A percentile compares a stretch with the other conserved stretches of the same genome.
Conservation (phyloP, 1,140 invertebrate species). For the Gonatopus flavifemur region DNA sequence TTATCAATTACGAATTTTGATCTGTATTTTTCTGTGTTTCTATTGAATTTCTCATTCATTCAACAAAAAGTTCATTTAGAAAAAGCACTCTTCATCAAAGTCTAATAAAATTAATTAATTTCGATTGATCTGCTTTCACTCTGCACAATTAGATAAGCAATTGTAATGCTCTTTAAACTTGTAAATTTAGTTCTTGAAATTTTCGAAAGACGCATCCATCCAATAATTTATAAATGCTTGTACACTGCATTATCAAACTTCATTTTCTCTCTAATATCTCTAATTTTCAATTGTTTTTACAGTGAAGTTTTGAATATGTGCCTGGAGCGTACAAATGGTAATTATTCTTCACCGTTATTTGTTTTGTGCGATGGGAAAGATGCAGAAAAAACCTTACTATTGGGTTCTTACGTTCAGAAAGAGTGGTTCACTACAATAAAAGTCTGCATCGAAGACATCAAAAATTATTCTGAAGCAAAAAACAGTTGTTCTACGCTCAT, state of each 20-base stretch:
- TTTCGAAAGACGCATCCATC: not conserved
- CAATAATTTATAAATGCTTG: not conserved
- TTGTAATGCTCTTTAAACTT: not conserved
- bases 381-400: slow-evolving; percentile 25
- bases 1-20: too few relatives aligned
- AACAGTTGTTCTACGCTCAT: slow-evolving; percentile 14
- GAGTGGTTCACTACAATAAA: slow-evolving; percentile 36
- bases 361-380: slow-evolving; percentile 37
- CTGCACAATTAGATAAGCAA: too few relatives aligned
- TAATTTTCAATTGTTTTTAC: slow-evolving; percentile 6
- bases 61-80: too few relatives aligned
- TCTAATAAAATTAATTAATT: too few relatives aligned
- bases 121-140: too few relatives aligned
- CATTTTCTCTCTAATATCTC: not conserved
- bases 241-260: not conserved
- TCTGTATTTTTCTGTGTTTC: too few relatives aligned
- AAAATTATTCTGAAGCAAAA: slow-evolving; percentile 21
- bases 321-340: slow-evolving; percentile 11
- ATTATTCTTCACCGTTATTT: slow-evolving; percentile 32
- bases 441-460: slow-evolving; percentile 15
- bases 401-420: slow-evolving; percentile 30
- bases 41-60: too few relatives aligned
- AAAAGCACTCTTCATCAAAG: too few relatives aligned
- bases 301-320: slow-evolving; percentile 22
- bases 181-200: not conserved